These are phyloP conservation scores for Echinometra lucunter DNA, from an alignment of 53 echinoderm and acorn worm genomes.

Conservation along the genomic window DNA sequence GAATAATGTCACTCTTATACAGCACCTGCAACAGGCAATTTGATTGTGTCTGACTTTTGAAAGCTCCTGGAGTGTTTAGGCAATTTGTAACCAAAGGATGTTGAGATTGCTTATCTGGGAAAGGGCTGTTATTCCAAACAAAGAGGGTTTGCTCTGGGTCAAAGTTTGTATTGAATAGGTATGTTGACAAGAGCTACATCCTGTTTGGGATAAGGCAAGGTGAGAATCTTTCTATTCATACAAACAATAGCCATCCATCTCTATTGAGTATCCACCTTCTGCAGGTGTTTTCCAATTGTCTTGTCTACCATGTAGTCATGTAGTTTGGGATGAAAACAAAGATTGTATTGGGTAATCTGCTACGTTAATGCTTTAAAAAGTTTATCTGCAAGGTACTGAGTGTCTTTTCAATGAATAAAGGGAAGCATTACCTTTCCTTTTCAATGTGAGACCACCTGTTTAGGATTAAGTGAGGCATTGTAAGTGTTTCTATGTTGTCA, in stretches of 20 bases:
- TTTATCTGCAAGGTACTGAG: neutral
- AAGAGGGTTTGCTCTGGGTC: neutral
- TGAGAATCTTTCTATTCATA: neutral
- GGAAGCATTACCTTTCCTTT: neutral
- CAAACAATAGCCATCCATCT: neutral
- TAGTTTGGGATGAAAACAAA: neutral
- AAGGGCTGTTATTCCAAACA: neutral
- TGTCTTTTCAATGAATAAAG: neutral
- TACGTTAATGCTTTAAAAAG: neutral
- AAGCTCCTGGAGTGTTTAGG: neutral
- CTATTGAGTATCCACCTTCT: neutral
- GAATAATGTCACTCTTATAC: no score
- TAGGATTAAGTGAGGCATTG: neutral
- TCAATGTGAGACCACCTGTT: neutral
- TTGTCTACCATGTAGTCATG: neutral
- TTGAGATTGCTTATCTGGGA: neutral
- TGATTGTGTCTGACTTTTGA: no score
- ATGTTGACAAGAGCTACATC: neutral
- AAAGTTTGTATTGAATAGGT: neutral
- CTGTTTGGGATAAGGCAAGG: neutral
- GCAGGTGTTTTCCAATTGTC: neutral
- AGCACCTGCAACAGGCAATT: no score
- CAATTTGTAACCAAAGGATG: neutral
- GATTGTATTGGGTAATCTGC: neutral
- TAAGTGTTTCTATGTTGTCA: conserved; percentile 1